phyloP scores from a whole-genome alignment of 2,797 vertebrate species.

The Tamandua tetradactyla region DNA sequence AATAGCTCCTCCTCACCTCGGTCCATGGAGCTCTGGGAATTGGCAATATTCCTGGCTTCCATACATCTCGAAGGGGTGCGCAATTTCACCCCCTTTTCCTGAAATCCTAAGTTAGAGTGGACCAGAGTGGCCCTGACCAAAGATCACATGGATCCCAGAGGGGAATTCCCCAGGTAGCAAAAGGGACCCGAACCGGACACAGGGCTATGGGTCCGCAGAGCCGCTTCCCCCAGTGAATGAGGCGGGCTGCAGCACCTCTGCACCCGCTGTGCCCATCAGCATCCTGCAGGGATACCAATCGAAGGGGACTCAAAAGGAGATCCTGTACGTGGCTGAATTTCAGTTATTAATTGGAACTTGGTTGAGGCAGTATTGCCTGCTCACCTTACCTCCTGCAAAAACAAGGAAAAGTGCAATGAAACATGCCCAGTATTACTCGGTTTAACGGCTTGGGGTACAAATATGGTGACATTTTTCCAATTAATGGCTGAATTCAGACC shows the following conservation, averaged over 20 bases:
- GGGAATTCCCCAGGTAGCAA: not conserved
- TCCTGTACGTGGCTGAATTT: not conserved
- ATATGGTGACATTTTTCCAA: not conserved
- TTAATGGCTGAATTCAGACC: not conserved
- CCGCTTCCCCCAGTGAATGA: fast-evolving
- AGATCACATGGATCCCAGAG: not conserved
- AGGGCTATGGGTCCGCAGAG: not conserved
- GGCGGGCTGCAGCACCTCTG: not conserved
- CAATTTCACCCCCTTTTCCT: not conserved
- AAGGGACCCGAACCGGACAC: fast-evolving
- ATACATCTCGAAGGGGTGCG: not conserved
- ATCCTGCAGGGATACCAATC: not conserved
- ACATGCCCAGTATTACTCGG: not conserved
- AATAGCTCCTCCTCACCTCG: not conserved
- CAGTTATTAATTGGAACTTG: not conserved
- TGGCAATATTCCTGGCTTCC: not conserved
- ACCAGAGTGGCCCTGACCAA: not conserved
- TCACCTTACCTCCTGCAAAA: not conserved
- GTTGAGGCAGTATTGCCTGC: not conserved
- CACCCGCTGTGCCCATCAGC: not conserved
- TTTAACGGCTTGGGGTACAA: not conserved
- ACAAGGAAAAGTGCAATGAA: not conserved
- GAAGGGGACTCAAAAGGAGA: too few relatives aligned
- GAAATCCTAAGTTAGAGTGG: not conserved
- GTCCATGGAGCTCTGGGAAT: not conserved